phyloP scores from a whole-genome alignment of 2,113 vertebrate species.

The Leptobrachium leishanense region DNA sequence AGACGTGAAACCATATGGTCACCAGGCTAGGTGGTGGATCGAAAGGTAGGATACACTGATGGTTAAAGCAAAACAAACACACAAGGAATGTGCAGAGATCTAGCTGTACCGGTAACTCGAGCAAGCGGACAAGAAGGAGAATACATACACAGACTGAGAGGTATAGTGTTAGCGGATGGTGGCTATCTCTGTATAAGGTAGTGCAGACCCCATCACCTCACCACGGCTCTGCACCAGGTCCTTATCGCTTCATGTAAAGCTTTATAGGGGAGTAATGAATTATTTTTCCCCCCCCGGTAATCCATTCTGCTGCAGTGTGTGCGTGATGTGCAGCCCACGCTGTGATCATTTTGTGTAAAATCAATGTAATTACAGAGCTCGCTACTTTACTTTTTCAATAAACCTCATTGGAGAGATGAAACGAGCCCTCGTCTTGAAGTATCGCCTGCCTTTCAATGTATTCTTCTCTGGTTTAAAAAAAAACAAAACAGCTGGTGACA shows the following conservation, averaged over 20 bases:
- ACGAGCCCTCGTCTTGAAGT: neutral
- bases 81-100: neutral
- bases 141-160: neutral
- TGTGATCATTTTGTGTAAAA: conserved; percentile 32
- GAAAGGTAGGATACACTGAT: neutral
- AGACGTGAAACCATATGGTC: neutral
- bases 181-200: neutral
- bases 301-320: conserved; percentile 28
- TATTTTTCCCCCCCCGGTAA: neutral
- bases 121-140: no score
- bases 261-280: conserved; percentile 6
- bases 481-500: no score
- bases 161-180: neutral
- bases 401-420: conserved; percentile 27
- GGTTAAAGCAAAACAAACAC: neutral
- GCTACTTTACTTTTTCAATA: conserved; percentile 48
- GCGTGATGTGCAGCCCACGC: conserved; percentile 1
- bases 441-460: no score
- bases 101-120: neutral
- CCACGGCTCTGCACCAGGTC: conserved; percentile 14
- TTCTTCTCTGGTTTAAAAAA: no score
- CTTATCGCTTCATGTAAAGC: neutral
- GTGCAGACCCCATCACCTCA: neutral
- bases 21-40: neutral
- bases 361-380: conserved; percentile 44